phyloP scores from a whole-genome alignment of 2,888 invertebrate species.

The Nephrotoma appendiculata region DNA sequence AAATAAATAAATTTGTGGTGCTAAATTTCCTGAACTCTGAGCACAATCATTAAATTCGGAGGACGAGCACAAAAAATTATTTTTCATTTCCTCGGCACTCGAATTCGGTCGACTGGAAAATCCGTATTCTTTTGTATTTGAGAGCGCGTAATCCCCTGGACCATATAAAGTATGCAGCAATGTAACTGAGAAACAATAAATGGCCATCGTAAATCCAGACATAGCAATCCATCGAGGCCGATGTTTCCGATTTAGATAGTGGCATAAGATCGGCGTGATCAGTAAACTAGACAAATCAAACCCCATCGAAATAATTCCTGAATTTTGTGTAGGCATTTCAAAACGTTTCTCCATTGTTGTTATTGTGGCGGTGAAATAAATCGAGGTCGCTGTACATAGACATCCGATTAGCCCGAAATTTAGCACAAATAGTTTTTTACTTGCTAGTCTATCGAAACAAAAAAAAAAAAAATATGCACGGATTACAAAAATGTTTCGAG shows the following conservation, averaged over 20 bases:
- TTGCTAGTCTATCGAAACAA: conserved; percentile 32
- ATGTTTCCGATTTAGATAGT: conserved; percentile 37
- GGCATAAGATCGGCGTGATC: conserved; percentile 41
- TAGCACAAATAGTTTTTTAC: conserved; percentile 42
- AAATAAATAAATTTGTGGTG: neutral
- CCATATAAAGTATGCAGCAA: neutral
- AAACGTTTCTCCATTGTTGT: conserved; percentile 50
- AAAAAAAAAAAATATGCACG: neutral
- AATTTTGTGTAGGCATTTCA: conserved; percentile 45
- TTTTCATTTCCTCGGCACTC: neutral
- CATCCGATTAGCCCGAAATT: conserved; percentile 43
- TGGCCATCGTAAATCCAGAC: neutral
- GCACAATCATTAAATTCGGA: neutral
- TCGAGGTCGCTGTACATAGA: conserved; percentile 41
- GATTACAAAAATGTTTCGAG: neutral
- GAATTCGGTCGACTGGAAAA: conserved; percentile 3
- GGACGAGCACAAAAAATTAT: neutral
- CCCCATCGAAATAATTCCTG: conserved; percentile 46
- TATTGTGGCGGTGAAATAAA: conserved; percentile 49
- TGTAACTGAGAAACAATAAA: neutral
- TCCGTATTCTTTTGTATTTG: neutral
- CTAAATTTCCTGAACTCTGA: neutral
- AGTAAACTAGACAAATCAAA: conserved; percentile 49
- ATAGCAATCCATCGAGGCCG: neutral
- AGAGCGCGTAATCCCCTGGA: neutral